Conservation (phyloP, 53 echinoderm and acorn worm species). For the Patiria pectinifera region DNA sequence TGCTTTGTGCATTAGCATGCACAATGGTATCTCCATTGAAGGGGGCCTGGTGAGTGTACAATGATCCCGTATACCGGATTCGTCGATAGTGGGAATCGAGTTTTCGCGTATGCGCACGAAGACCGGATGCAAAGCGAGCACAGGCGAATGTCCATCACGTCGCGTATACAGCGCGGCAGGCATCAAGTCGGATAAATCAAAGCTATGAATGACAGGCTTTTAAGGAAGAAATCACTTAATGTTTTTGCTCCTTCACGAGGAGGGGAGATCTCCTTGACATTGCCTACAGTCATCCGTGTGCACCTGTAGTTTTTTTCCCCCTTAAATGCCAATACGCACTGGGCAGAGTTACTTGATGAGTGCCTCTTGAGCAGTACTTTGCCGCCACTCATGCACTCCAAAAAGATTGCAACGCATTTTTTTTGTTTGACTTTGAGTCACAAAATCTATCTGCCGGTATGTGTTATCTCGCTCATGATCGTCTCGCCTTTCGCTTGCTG, state of each 20-base stretch:
- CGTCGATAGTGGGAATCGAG: too few species aligned
- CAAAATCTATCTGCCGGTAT: not conserved
- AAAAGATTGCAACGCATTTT: conserved; percentile 6
- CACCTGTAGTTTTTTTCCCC: not conserved
- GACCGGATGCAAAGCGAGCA: too few species aligned
- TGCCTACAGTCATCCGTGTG: not conserved
- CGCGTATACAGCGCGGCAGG: not conserved
- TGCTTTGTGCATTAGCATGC: too few species aligned
- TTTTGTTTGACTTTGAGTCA: not conserved
- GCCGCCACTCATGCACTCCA: conserved; percentile 2
- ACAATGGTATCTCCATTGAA: too few species aligned
- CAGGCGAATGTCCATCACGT: not conserved
- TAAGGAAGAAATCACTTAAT: conserved; percentile 44
- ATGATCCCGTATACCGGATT: too few species aligned
- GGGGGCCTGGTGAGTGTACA: too few species aligned
- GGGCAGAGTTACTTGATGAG: not conserved
- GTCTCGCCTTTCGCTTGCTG: too few species aligned
- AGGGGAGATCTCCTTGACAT: not conserved
- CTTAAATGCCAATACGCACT: not conserved
- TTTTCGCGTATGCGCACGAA: too few species aligned
- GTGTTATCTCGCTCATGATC: too few species aligned
- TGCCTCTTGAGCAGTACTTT: conserved; percentile 4
- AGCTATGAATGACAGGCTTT: conserved; percentile 48
- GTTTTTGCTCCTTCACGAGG: not conserved
- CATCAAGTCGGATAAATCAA: not conserved